Evolutionary conservation across 2,113 vertebrate species (phyloP), one percentile per base, ranked within the genome.

Genomic region (Gallinago media): DNA sequence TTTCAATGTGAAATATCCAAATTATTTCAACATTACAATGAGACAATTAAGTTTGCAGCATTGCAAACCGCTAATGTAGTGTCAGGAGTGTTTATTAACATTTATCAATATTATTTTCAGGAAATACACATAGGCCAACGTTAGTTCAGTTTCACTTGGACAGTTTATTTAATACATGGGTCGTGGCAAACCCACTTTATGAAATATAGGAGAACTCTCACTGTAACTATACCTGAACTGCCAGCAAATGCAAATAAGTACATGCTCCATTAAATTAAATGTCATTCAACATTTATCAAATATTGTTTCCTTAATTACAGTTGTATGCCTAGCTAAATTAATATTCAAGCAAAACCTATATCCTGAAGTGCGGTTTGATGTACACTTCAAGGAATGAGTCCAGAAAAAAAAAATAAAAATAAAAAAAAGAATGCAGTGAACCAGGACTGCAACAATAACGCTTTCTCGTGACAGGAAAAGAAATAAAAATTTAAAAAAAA

Each of bases 211-310:
- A 97, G 97, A 98, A 98, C 96, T 98, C 96, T 98, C 97, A 98
- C 98, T 98, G 98, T 98, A 98, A 98, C 98, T 98, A 98, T 97
- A 97, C 97, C 98, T 98, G 98, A 98, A 99, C 98, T 98, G 98
- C 98, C 98, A 98, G 98, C 98, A 99, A 99, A 99, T 98, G 98
- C 99, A 99, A 98, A 98, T 97, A 99, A 98, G 98, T 97, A 98
- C 99, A 99, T 99, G 99, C 99, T 98, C 98, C 98, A 98, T 99
- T 99, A 99, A 99, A 99, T 99, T 99, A 99, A 97, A 98, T 98
- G 98, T 98, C 98, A 99, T 98, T 99, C 98, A 99, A 99, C 99
- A 99, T 98, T 98, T 98, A 99, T 98, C 98, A 98, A 98, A 98
- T 98, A 98, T 98, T 97, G 97, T 98, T 95, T 98, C 97, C 98